phyloP scores from a whole-genome alignment of 2,888 invertebrate species.

The Mallateleia sp. region DNA sequence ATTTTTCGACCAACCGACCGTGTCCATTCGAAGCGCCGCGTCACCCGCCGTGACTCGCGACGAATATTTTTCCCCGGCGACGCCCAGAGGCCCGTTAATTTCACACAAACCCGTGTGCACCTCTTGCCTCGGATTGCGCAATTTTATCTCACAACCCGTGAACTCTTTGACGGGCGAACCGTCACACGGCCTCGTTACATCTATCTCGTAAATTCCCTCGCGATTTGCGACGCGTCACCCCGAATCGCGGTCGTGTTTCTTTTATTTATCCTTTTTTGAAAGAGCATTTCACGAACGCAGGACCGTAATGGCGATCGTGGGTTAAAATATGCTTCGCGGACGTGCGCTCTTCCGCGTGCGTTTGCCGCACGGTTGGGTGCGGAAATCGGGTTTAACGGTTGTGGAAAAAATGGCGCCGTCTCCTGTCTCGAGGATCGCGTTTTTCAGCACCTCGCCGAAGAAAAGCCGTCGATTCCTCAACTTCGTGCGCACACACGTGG shows the following conservation, averaged over 20 bases:
- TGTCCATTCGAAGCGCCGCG: slow-evolving; percentile 58
- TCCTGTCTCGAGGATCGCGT: no score
- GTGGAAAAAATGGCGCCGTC: no score
- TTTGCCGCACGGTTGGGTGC: neutral
- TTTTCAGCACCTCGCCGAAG: no score
- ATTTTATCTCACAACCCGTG: slow-evolving; percentile 75
- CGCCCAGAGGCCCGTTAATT: slow-evolving; percentile 53
- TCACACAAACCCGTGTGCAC: slow-evolving; percentile 79
- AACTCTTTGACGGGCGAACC: neutral
- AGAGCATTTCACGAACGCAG: neutral
- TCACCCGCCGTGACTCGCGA: slow-evolving; percentile 59
- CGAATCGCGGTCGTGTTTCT: no score
- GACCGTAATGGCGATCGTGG: slow-evolving; percentile 55
- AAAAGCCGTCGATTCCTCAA: no score
- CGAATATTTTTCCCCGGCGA: slow-evolving; percentile 84
- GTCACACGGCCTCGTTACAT: no score
- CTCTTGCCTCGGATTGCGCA: slow-evolving; percentile 88
- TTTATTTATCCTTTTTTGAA: neutral
- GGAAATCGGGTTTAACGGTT: no score
- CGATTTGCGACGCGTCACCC: no score
- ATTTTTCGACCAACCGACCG: slow-evolving; percentile 79
- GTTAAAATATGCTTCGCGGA: slow-evolving; percentile 48
- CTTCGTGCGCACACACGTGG: no score
- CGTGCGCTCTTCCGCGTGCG: no score
- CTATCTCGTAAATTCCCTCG: no score